These are phyloP conservation scores for Nomada goodeniana DNA, from an alignment of 2,888 invertebrate species.

Conservation along the genomic window DNA sequence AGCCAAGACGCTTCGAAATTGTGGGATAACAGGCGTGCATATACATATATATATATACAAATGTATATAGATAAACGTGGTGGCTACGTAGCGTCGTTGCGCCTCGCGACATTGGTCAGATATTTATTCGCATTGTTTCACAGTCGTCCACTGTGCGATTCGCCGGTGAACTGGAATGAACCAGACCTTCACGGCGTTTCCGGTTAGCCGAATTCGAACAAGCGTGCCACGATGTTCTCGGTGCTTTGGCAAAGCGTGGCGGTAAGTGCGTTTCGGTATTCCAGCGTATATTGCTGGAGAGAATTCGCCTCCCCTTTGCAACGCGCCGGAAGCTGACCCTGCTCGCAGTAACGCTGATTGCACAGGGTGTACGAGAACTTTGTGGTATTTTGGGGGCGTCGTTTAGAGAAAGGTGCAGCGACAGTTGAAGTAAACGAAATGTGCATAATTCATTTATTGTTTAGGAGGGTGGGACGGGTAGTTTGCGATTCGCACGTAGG, in stretches of 20 bases:
- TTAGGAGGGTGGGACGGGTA: no score
- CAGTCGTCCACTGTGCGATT: conserved; percentile 47
- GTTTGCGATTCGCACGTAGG: not conserved
- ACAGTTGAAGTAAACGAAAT: not conserved
- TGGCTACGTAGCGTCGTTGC: conserved; percentile 37
- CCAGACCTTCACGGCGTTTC: conserved; percentile 25
- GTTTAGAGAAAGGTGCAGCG: not conserved
- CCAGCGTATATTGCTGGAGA: conserved; percentile 9
- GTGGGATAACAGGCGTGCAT: conserved; percentile 66
- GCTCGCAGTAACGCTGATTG: conserved; percentile 14
- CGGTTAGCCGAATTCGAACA: conserved; percentile 23
- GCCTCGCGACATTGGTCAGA: conserved; percentile 60
- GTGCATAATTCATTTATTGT: not conserved
- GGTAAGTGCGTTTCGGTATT: conserved; percentile 12
- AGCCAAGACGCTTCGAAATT: conserved; percentile 80
- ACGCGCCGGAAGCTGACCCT: not conserved
- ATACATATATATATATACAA: no score
- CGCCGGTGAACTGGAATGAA: conserved; percentile 42
- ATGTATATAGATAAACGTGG: conserved; percentile 48
- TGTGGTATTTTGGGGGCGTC: not conserved
- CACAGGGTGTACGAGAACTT: not conserved
- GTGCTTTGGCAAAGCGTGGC: not conserved
- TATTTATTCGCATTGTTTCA: conserved; percentile 81
- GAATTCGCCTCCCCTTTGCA: not conserved
- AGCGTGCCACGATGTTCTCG: conserved; percentile 8